Evolutionary conservation across 2,113 vertebrate genomes (phyloP), one percentile per base, ranked within the genome.

Genomic region (Hippocampus zosterae): DNA sequence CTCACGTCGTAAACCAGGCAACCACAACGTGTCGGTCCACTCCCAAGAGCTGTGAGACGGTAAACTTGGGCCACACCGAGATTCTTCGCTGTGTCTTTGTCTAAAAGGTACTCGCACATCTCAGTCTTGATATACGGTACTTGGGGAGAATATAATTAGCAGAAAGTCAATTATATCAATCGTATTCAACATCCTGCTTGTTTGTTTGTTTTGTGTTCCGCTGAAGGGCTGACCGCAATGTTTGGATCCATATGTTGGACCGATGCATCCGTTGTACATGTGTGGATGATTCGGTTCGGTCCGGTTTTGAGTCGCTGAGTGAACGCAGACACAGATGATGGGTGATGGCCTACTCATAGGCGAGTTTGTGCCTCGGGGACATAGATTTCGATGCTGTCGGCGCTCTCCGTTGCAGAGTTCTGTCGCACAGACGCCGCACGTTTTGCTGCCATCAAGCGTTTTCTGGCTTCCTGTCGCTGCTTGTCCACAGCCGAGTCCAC

Each of bases 321-420:
- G 71, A 80, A 68, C 75, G 73, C 70, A 69, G 37, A 67, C 67
- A 57, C 66, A 76, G 12, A 70, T 71, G 53, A 76, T 68, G 5
- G 12, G 59, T 55, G 79, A 75, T 57, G 80, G 72, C 75, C 73
- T n/a, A 15, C 84, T 93, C 90, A 93, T 81, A 93, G 92, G 78
- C 92, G 91, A 65, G 92, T 93, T 89, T 99, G 97, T 70, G 97
- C 97, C 91, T 99, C 97, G 0, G 97, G 97, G 57, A 98, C 96
- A 23, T 99, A 99, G 90, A 99, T 99, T 92, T 99, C 96, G 23
- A 98, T 98, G 93, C 96, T 99, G 89, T 99, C 97, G 0, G 96
- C 95, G 0, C 97, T 99, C 90, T 98, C 97, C 0, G 97, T 99
- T 84, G 97, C 96, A 0, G 97, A 99, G 91, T 99, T 99, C 91